Evolutionary conservation across 1,140 invertebrate species (phyloP).

Genomic region (Mamestra configurata): DNA sequence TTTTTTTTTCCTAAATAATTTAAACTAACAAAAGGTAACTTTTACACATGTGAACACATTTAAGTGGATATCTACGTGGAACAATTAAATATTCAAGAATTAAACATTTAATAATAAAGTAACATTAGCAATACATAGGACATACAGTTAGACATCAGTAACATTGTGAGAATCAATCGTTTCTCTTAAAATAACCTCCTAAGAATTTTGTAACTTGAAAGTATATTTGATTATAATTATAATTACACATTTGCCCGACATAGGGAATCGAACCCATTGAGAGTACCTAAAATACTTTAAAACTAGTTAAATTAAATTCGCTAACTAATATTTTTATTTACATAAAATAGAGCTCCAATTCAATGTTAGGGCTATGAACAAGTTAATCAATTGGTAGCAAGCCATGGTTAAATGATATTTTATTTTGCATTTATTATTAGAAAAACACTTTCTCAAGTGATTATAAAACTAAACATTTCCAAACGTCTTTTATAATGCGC

Average conservation of each 20-base stretch:
- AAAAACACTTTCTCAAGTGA: too few relatives aligned
- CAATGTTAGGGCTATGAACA: too few relatives aligned
- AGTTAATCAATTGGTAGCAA: too few relatives aligned
- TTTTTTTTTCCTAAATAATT: not conserved
- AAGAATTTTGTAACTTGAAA: too few relatives aligned
- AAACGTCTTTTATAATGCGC: too few relatives aligned
- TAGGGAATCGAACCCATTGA: not conserved
- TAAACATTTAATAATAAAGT: too few relatives aligned
- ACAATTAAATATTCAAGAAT: not conserved
- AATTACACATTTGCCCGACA: slow-evolving; percentile 42
- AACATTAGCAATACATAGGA: too few relatives aligned
- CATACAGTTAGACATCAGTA: too few relatives aligned
- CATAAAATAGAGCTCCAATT: not conserved
- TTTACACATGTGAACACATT: slow-evolving; percentile 10
- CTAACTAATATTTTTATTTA: not conserved
- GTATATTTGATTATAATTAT: not conserved
- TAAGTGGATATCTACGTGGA: slow-evolving; percentile 14
- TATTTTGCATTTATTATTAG: too few relatives aligned
- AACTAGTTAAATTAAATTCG: not conserved
- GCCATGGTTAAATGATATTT: too few relatives aligned
- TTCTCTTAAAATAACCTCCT: not conserved
- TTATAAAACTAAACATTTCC: too few relatives aligned
- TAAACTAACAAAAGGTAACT: not conserved
- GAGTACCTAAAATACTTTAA: not conserved
- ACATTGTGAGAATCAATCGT: not conserved